Base-by-base conservation (phyloP, 53 echinoderm and acorn worm genomes). In the Holothuria scabra region DNA sequence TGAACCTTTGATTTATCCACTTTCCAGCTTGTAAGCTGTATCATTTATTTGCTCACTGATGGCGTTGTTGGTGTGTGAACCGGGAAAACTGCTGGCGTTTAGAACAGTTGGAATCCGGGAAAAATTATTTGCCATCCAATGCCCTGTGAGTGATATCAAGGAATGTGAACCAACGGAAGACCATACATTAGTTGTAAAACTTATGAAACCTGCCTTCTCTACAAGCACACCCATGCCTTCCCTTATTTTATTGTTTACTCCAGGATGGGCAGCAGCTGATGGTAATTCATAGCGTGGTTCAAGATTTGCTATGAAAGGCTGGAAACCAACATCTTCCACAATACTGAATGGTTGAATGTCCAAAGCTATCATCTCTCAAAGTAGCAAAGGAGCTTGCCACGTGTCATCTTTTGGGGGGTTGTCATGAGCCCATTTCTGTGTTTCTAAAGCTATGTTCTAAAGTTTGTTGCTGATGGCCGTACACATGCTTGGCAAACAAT, bases 321-420 rank as follows among this genome's bases (percentile, higher is more conserved):
- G 58, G 59, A 79, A 79, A 59, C 80, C 28, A 21, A 79, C 80
- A 79, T 79, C 80, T 21, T 12, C 20, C 19, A 59, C 60, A 30
- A 80, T 59, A 32, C 52, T 52, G 28, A 79, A 79, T 10, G 80
- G 80, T 31, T 79, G 80, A 19, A 79, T n/a, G 59, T 79, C 80
- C 28, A 79, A 59, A 24, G 80, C 80, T 30, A 79, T 31, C 80
- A 79, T 79, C 59, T 79, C 80, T 16, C 30, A 59, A 48, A 79
- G 32, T 30, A 33, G 33, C 30, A 59, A 48, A 79, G 32, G 30
- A 33, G 33, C 12, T 20, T 23, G 44, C 9, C 32, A n/a, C 52
- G 7, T 58, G 56, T 12, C 32, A 58, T 12, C 59, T 48, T 25
- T 21, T 59, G 58, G 12, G n/a, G 58, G 58, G 19, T 79, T 59